Conservation (phyloP, 2,113 vertebrate species). For the Dicentrarchus labrax region DNA sequence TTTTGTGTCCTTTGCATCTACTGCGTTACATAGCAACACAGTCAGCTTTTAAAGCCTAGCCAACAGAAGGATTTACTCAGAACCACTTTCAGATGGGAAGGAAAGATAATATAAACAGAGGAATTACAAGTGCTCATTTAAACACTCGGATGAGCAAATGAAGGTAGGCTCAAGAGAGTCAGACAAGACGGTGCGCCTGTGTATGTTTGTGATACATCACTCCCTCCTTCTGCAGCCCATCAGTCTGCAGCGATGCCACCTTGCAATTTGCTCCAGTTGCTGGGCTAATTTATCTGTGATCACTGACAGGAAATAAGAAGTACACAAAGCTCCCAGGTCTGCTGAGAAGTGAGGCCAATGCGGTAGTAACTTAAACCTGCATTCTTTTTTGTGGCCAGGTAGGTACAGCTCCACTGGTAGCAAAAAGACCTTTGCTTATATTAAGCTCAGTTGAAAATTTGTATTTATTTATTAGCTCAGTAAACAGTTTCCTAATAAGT, state of each 20-base stretch:
- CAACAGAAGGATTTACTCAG: neutral
- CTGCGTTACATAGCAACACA: no score
- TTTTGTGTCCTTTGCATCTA: neutral
- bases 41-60: neutral
- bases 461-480: no score
- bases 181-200: neutral
- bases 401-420: no score
- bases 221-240: neutral
- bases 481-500: no score
- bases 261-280: constrained; percentile 5
- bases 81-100: constrained; percentile 40
- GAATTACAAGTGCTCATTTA: neutral
- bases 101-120: constrained; percentile 21
- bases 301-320: no score
- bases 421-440: no score
- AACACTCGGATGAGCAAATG: neutral
- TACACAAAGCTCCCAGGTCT: no score
- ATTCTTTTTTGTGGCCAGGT: no score
- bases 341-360: no score
- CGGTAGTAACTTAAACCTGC: no score
- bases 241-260: neutral
- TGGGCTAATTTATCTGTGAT: constrained; percentile 22
- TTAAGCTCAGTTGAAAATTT: no score
- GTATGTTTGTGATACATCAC: neutral
- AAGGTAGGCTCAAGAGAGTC: no score